A percentile compares a stretch with the other conserved stretches of the same genome.
phyloP scores from a whole-genome alignment of 2,797 vertebrate species.

The Catostomus latipinnis region DNA sequence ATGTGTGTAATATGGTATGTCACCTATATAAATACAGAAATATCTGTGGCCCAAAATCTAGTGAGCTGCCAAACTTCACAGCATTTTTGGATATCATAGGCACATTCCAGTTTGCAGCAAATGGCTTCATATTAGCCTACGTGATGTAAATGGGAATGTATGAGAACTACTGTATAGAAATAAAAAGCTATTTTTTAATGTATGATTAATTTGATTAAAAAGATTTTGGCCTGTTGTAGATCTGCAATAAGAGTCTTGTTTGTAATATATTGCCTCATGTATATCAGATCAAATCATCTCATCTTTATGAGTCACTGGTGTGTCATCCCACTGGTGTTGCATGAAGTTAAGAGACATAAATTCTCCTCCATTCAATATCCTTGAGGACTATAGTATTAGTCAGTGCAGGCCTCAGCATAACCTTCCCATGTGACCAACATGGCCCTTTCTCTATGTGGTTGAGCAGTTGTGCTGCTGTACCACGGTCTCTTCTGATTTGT shows the following conservation, averaged over 20 bases:
- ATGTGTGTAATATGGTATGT: too few relatives aligned
- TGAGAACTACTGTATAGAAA: too few relatives aligned
- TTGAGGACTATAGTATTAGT: conserved; percentile 25
- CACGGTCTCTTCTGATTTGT: background rate
- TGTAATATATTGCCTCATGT: background rate
- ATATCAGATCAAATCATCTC: conserved; percentile 23
- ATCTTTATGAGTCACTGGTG: conserved; percentile 36
- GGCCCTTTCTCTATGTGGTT: background rate
- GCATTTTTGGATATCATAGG: too few relatives aligned
- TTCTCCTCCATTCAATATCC: conserved; percentile 18
- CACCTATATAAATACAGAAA: too few relatives aligned
- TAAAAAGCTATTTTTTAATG: too few relatives aligned
- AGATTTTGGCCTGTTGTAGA: background rate
- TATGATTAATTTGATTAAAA: background rate
- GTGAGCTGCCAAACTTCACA: too few relatives aligned
- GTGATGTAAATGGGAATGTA: too few relatives aligned
- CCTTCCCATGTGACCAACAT: conserved; percentile 7
- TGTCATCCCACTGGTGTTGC: conserved; percentile 19
- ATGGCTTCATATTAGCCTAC: too few relatives aligned
- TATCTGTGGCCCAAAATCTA: too few relatives aligned
- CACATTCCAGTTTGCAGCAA: too few relatives aligned
- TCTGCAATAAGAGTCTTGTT: background rate
- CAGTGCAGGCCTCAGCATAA: conserved; percentile 24
- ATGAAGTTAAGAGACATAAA: background rate
- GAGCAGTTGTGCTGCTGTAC: background rate